Evolutionary conservation across 2,888 invertebrate genomes (phyloP), one percentile per base, ranked within the genome.

Genomic region (Acholoe squamosa): DNA sequence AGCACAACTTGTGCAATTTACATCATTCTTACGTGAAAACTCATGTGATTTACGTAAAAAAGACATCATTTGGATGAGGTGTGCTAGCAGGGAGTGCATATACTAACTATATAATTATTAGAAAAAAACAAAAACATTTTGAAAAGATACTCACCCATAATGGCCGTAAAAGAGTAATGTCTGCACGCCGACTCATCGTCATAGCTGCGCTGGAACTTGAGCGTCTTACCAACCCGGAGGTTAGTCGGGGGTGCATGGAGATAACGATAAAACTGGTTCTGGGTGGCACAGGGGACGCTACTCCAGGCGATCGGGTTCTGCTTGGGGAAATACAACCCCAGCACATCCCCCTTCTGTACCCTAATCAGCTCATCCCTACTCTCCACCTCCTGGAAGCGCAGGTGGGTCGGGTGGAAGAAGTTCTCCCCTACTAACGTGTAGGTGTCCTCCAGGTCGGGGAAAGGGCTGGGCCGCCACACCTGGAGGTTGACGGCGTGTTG

Each of bases 111-210:
- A 43, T 43, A 3, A 43, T 7, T 43, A 43, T 43, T 43, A 43
- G 43, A 10, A 43, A 43, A 7, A 43, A 3, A 7, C 43, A 10
- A 43, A 43, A 7, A 43, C 43, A 43, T 43, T 43, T 10, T 10
- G 43, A 43, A 43, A 52, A 89, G 19, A 33, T 0, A 91, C 93
- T 92, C 54, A 93, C 93, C 91, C 31, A 93, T 77, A n/a, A 92
- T 84, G 77, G 93, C 92, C 16, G 92, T 92, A 67, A 93, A 90
- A 16, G 93, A 92, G 88, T 93, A 93, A 33, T 93, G 93, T 84
- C 93, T 84, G 71, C 93, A 93, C 34, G 92, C 67, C 16, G 90
- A 91, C n/a, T 76, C 76, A 19, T 76, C 61, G 51, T 91, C 92
- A 31, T 89, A 84, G 33, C 67, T 71, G 52, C 92, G 91, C 76